phyloP scores from a whole-genome alignment of 2,113 vertebrate species.

The Scalopus aquaticus region DNA sequence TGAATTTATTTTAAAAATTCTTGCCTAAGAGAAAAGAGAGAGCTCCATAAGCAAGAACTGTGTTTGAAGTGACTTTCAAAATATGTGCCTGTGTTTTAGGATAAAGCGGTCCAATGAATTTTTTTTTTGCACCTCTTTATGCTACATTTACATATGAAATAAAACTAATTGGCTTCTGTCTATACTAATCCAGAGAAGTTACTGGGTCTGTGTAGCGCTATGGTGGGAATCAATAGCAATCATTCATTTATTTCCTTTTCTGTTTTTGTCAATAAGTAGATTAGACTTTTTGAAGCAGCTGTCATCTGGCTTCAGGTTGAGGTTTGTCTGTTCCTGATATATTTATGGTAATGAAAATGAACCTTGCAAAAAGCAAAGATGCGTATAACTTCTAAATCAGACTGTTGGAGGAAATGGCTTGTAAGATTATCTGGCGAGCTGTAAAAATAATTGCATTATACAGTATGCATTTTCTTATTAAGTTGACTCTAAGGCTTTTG shows the following conservation, averaged over 20 bases:
- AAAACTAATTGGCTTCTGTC: conserved; percentile 72
- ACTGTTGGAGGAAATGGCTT: not conserved
- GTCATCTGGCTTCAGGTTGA: conserved; percentile 84
- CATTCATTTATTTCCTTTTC: conserved; percentile 64
- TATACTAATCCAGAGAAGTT: conserved; percentile 55
- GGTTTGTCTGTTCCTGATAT: conserved; percentile 79
- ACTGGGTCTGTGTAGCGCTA: conserved; percentile 19
- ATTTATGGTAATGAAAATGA: conserved; percentile 48
- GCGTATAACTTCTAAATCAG: conserved; percentile 9
- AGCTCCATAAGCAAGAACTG: conserved; percentile 67
- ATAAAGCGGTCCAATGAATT: conserved; percentile 58
- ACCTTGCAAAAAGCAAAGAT: conserved; percentile 55
- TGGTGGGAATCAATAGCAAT: conserved; percentile 47
- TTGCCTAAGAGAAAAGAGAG: conserved; percentile 69
- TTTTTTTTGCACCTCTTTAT: conserved; percentile 61
- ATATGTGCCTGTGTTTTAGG: conserved; percentile 66
- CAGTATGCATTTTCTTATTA: conserved; percentile 39
- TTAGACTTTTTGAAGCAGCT: conserved; percentile 81
- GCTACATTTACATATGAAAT: conserved; percentile 81
- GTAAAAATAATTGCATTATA: conserved; percentile 52
- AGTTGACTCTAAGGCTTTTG: conserved; percentile 39
- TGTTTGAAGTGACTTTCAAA: conserved; percentile 78
- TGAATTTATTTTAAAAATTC: conserved; percentile 77
- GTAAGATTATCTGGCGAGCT: not conserved
- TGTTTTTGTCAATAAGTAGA: conserved; percentile 65